Conservation (phyloP, 2,797 vertebrate genomes). For the Tokudaia muenninki region DNA sequence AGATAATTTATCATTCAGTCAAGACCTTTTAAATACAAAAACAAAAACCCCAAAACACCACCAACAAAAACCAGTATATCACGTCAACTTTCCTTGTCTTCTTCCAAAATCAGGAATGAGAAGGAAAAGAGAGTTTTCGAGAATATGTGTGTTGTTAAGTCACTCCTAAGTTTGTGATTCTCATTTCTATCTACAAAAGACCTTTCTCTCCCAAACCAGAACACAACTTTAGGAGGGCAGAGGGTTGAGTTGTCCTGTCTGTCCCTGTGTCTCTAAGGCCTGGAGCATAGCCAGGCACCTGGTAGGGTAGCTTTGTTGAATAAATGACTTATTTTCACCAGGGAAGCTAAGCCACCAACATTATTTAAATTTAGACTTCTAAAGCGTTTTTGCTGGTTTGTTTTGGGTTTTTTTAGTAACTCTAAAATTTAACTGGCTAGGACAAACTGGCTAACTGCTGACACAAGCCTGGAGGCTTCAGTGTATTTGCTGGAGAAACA, state of each 20-base stretch:
- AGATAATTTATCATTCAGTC: not conserved
- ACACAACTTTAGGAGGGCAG: not conserved
- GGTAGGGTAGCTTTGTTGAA: not conserved
- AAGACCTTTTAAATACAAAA: not conserved
- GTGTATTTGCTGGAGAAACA: not conserved
- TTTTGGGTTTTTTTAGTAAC: not conserved
- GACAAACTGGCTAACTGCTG: not conserved
- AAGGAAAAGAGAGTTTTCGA: not conserved
- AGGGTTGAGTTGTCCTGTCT: not conserved
- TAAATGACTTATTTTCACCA: not conserved
- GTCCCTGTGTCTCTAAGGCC: not conserved
- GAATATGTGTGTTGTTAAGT: not conserved
- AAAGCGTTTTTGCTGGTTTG: not conserved
- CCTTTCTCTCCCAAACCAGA: not conserved
- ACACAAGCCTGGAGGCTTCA: not conserved
- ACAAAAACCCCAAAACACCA: not conserved
- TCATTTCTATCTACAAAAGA: not conserved
- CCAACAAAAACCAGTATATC: not conserved
- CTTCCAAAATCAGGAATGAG: not conserved
- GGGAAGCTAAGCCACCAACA: not conserved
- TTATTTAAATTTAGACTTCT: constrained; percentile 5
- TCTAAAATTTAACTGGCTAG: not conserved
- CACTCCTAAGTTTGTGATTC: not conserved
- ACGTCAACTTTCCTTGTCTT: not conserved
- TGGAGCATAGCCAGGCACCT: not conserved